Evolutionary conservation across 2,888 invertebrate species (phyloP), one percentile per base, ranked within the genome.

Genomic region (Stramonita haemastoma): DNA sequence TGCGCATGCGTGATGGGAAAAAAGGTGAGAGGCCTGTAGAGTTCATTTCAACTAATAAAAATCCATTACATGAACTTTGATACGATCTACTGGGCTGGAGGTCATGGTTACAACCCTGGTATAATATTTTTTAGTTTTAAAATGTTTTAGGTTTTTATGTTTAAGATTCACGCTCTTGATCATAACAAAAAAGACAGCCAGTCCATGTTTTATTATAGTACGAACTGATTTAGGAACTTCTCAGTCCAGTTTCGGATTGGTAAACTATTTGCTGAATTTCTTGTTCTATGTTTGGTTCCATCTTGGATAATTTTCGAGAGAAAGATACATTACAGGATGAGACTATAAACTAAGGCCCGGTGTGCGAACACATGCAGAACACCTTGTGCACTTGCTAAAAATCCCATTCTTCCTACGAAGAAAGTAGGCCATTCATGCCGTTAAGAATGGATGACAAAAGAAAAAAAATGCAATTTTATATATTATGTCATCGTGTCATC

Each of bases 1-100:
- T 79, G 57, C 86, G 89, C 89, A 77, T 86, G 86, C 83, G 85
- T 46, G 0, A 26, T 26, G 26, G 26, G 17, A 22, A 83, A 26
- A 46, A 46, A 79, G 66, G 66, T 66, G 66, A n/a, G 1, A 8
- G 29, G n/a, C 13, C 2, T 26, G 13, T 29, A 22, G 13, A 77
- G n/a, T 29, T 29, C n/a, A 46, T 11, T 22, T 5, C 6, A 22
- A 46, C 5, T 5, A 1, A 0, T 8, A 34, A 17, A 32, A 79
- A 79, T 32, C 0, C 6, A 15, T 34, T 34, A 32, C 34, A 17
- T 15, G 15, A 79, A 79, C 17, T 11, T 32, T 11, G 17, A 79
- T 19, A 22, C 8, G n/a, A 73, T 4, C 5, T 26, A 73, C 8
- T n/a, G 13, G 11, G n/a, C 13, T 73, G 26, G 8, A 6, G n/a